These are phyloP conservation scores for Dreissena polymorpha DNA, from an alignment of 1,140 invertebrate species.

Conservation along the genomic window DNA sequence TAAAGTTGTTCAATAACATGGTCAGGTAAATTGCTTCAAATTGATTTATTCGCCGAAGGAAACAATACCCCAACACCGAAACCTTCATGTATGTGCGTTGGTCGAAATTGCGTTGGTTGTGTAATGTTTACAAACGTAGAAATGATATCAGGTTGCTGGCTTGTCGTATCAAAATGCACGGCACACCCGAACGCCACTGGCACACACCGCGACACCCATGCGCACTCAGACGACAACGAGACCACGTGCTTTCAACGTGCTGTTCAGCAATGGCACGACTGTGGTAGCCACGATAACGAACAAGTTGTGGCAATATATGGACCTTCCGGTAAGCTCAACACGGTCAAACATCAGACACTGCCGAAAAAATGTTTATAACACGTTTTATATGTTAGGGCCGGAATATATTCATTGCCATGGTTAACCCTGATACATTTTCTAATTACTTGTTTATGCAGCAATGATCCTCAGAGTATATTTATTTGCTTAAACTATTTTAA, in stretches of 20 bases:
- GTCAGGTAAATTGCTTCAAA: not conserved
- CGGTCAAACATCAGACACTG: too few relatives aligned
- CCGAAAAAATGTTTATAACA: too few relatives aligned
- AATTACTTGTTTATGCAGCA: not conserved
- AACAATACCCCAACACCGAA: not conserved
- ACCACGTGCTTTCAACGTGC: slow-evolving; percentile 56
- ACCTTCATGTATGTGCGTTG: not conserved
- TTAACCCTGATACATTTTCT: not conserved
- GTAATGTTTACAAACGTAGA: not conserved
- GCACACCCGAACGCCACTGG: slow-evolving; percentile 31
- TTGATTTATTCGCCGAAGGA: not conserved
- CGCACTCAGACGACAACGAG: slow-evolving; percentile 42
- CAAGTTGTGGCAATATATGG: slow-evolving; percentile 56
- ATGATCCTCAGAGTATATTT: not conserved
- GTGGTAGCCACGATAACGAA: slow-evolving; percentile 43
- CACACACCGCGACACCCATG: slow-evolving; percentile 53
- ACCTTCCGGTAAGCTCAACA: slow-evolving; percentile 53
- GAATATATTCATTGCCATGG: too few relatives aligned
- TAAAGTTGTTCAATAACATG: too few relatives aligned
- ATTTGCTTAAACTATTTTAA: not conserved
- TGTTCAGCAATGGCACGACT: slow-evolving; percentile 54
- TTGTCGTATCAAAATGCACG: slow-evolving; percentile 52
- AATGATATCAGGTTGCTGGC: slow-evolving; percentile 56
- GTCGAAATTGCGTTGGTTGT: not conserved
- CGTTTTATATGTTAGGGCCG: too few relatives aligned